Evolutionary conservation across 2,797 vertebrate genomes (phyloP).

Genomic region (Moxostoma hubbsi): DNA sequence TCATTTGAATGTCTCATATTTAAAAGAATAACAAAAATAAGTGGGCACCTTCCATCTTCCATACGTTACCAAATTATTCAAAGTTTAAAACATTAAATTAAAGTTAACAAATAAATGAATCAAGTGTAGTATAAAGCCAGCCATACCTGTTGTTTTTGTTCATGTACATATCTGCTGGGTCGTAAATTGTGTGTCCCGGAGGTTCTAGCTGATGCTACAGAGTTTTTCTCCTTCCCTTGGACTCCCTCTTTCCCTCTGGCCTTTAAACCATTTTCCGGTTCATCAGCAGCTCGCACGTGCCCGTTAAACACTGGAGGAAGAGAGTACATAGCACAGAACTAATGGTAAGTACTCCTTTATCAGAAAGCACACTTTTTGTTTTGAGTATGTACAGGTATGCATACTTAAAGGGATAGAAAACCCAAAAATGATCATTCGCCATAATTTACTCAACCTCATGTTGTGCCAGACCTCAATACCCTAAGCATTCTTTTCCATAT

Average conservation of each 20-base stretch:
- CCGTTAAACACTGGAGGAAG: conserved; percentile 87
- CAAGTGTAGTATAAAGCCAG: conserved; percentile 54
- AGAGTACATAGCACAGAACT: conserved; percentile 20
- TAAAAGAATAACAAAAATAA: too few relatives aligned
- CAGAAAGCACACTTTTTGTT: background rate
- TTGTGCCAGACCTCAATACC: too few relatives aligned
- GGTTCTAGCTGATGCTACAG: conserved; percentile 81
- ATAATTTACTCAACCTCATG: too few relatives aligned
- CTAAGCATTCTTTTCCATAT: too few relatives aligned
- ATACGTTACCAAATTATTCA: too few relatives aligned
- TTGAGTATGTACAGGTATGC: background rate
- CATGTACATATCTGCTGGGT: conserved; percentile 87
- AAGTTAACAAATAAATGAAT: conserved; percentile 33
- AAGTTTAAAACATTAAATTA: conserved; percentile 35
- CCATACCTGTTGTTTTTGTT: conserved; percentile 92
- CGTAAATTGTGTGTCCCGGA: conserved; percentile 82
- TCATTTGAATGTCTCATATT: too few relatives aligned
- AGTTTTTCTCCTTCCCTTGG: conserved; percentile 89
- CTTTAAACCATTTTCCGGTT: conserved; percentile 86
- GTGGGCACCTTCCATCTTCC: too few relatives aligned
- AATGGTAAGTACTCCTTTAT: background rate
- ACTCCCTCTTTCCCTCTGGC: conserved; percentile 88
- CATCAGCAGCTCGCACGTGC: conserved; percentile 85
- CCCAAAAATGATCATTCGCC: too few relatives aligned
- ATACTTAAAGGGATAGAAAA: background rate